Evolutionary conservation across 2,888 invertebrate genomes (phyloP).

Genomic region (Melinaea menophilus): DNA sequence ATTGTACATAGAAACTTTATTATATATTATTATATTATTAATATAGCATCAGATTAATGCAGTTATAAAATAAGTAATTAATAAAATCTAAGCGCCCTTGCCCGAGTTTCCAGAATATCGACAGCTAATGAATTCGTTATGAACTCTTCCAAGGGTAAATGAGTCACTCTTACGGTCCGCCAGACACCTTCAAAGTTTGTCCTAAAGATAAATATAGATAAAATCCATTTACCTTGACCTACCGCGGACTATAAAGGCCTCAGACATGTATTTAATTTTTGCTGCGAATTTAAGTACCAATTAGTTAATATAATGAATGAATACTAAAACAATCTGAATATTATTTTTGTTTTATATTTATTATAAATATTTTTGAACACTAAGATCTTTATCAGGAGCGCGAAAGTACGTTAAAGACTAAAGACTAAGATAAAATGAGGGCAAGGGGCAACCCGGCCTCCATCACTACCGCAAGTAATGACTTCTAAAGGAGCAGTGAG

Average conservation of each 20-base stretch:
- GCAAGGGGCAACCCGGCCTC: too few relatives aligned
- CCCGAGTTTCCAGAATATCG: slow-evolving; percentile 51
- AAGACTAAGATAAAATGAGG: slow-evolving; percentile 10
- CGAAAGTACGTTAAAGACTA: slow-evolving; percentile 19
- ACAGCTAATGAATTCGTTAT: slow-evolving; percentile 57
- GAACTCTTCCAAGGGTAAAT: slow-evolving; percentile 55
- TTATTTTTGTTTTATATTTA: not conserved
- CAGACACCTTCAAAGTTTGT: slow-evolving; percentile 63
- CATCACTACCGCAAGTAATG: too few relatives aligned
- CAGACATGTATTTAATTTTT: too few relatives aligned
- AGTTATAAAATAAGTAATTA: slow-evolving; percentile 14
- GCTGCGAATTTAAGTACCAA: too few relatives aligned
- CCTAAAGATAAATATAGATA: slow-evolving; percentile 36
- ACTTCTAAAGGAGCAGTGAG: too few relatives aligned
- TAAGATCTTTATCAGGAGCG: slow-evolving; percentile 1
- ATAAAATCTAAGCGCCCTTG: slow-evolving; percentile 54
- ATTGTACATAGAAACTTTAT: too few relatives aligned
- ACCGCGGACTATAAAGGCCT: not conserved
- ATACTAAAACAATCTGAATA: too few relatives aligned
- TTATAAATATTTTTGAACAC: not conserved
- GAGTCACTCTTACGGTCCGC: slow-evolving; percentile 57
- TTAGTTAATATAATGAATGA: too few relatives aligned
- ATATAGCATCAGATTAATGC: not conserved
- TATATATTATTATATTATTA: too few relatives aligned
- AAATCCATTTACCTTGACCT: slow-evolving; percentile 31